phyloP scores from a whole-genome alignment of 2,113 vertebrate genomes.

The Egretta garzetta region DNA sequence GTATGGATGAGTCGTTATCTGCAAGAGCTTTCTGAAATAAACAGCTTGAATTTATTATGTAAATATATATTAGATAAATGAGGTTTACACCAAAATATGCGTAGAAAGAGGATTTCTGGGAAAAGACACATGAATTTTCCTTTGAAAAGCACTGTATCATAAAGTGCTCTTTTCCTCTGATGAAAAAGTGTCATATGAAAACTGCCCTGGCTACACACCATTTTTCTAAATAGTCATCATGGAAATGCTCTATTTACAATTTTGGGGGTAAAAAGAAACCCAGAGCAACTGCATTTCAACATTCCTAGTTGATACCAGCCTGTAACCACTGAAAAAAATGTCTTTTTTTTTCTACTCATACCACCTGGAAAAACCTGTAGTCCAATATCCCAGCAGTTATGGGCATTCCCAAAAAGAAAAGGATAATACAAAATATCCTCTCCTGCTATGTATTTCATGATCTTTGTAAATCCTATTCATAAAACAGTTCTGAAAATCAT shows the following conservation, averaged over 20 bases:
- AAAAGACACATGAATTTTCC: background rate
- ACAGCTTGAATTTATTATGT: background rate
- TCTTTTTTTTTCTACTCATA: background rate
- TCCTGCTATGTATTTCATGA: background rate
- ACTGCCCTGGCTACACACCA: background rate
- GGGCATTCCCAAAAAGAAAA: background rate
- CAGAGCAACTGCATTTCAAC: background rate
- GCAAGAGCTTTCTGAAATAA: background rate
- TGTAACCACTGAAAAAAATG: background rate
- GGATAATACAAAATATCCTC: background rate
- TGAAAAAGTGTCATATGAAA: background rate
- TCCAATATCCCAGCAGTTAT: background rate
- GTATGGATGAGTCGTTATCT: fast-evolving
- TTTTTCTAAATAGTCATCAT: background rate
- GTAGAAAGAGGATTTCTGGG: background rate
- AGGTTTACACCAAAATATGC: background rate
- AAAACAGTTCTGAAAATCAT: background rate
- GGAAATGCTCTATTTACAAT: background rate
- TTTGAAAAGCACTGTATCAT: background rate
- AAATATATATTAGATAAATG: background rate
- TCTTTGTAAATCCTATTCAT: background rate
- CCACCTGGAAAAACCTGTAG: background rate
- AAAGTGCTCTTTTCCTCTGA: background rate
- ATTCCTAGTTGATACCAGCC: background rate
- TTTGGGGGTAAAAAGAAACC: background rate